These are phyloP conservation scores for Passer montanus DNA, from an alignment of 2,113 vertebrate species.

Conservation along the genomic window DNA sequence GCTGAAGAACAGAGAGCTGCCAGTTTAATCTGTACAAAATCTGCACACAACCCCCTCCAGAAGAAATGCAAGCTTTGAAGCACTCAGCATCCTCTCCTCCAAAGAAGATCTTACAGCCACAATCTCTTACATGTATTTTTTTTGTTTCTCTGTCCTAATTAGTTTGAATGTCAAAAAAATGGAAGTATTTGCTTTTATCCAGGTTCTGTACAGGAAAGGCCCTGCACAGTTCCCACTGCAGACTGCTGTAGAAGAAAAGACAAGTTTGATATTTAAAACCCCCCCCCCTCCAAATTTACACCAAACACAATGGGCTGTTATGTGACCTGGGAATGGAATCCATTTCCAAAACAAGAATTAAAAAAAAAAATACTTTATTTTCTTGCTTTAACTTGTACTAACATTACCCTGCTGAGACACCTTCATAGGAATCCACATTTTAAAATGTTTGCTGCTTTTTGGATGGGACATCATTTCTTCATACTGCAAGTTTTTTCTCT, in stretches of 20 bases:
- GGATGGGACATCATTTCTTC: not conserved
- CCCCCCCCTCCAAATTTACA: accelerated
- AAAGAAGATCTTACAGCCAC: not conserved
- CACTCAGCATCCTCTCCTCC: not conserved
- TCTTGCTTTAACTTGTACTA: not conserved
- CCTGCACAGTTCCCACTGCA: not conserved
- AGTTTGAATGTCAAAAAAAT: not conserved
- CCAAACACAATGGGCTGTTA: not conserved
- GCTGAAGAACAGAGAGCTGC: not conserved
- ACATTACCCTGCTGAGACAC: not conserved
- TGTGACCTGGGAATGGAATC: not conserved
- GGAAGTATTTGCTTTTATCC: not conserved
- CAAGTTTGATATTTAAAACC: not conserved
- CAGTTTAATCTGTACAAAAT: not conserved
- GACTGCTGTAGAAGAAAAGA: not conserved
- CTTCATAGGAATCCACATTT: not conserved
- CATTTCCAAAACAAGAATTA: not conserved
- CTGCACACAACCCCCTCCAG: not conserved
- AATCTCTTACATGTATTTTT: not conserved
- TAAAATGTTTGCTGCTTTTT: not conserved
- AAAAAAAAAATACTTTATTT: not conserved
- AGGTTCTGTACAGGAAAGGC: not conserved
- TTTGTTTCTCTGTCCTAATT: not conserved
- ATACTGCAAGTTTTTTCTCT: not conserved
- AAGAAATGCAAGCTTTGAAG: not conserved